Base-by-base conservation (phyloP, 1,140 invertebrate genomes). In the Drosophila hydei region DNA sequence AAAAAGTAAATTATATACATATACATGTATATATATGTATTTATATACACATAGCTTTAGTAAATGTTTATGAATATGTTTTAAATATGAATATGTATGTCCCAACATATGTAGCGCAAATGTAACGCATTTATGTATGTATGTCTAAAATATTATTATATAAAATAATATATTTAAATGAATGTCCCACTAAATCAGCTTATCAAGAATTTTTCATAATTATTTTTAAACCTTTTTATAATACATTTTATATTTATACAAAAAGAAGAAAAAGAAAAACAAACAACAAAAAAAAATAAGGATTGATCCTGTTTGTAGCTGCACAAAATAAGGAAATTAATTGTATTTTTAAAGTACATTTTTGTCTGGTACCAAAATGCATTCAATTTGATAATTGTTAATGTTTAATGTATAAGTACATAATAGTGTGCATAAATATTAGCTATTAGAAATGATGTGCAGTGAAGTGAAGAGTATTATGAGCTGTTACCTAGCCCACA, bases 331-430 rank as follows among this genome's bases (percentile, higher is more conserved):
- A 40, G 38, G 45, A 62, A 30, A 76, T 45, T 78, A 19, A 63
- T 74, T 80, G 79, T 81, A 87, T 80, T 77, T 85, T 80, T 69
- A 56, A 74, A 71, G 67, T 74, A 77, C 68, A 51, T 64, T 65
- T 84, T 77, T 85, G 60, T 85, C 69, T 77, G 59, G 80, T 80
- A 85, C 69, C 70, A 79, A 79, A 79, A 75, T 80, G 73, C 81
- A 87, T 85, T 87, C 73, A 80, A 69, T 80, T 80, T 87, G 54
- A 87, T 81, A 85, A 69, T 68, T 81, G 70, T 87, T 77, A 25
- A 71, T 71, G 61, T 71, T 65, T 64, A 75, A 71, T 65, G 62
- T 77, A 59, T 71, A 42, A 51, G 9, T 36, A 51, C 45, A 51
- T 51, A 64, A 36, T 33, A 9, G 38, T 36, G 40, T 19, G 51